A percentile compares a stretch with the other conserved stretches of the same genome.
Conservation (phyloP, 1,140 invertebrate species). For the Hestina assimilis region DNA sequence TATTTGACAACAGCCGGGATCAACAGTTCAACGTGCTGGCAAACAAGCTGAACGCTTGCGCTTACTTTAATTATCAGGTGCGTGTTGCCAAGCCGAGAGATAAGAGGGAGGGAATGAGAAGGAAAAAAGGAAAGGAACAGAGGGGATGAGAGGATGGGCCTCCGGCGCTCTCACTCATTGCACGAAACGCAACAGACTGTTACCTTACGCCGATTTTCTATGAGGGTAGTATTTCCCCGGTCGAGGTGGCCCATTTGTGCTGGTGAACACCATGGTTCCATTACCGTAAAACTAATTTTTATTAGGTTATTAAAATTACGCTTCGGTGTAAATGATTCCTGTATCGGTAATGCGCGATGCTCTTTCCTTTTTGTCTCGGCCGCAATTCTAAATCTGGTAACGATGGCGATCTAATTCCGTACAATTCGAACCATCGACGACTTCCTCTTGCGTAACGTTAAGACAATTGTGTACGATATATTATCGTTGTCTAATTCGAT, state of each 20-base stretch:
- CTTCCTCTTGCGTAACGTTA: constrained; percentile 37
- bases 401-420: constrained; percentile 53
- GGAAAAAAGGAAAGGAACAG: too few species aligned
- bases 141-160: too few species aligned
- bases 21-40: too few species aligned
- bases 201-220: too few species aligned
- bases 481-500: constrained; percentile 21
- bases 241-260: background rate
- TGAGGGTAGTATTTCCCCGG: too few species aligned
- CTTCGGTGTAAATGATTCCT: constrained; percentile 38
- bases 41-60: too few species aligned
- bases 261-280: background rate
- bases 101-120: too few species aligned
- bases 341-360: constrained; percentile 38
- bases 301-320: background rate
- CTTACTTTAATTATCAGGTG: too few species aligned
- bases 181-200: too few species aligned
- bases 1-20: too few species aligned
- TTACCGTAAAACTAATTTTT: background rate
- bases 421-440: constrained; percentile 26
- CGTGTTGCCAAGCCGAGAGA: too few species aligned
- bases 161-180: too few species aligned
- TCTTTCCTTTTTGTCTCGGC: constrained; percentile 60
- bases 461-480: constrained; percentile 36
- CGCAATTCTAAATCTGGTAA: constrained; percentile 59